Percentiles rank a stretch among this genome's conserved stretches.
phyloP scores from a whole-genome alignment of 2,888 invertebrate genomes.

The Acheta domesticus region DNA sequence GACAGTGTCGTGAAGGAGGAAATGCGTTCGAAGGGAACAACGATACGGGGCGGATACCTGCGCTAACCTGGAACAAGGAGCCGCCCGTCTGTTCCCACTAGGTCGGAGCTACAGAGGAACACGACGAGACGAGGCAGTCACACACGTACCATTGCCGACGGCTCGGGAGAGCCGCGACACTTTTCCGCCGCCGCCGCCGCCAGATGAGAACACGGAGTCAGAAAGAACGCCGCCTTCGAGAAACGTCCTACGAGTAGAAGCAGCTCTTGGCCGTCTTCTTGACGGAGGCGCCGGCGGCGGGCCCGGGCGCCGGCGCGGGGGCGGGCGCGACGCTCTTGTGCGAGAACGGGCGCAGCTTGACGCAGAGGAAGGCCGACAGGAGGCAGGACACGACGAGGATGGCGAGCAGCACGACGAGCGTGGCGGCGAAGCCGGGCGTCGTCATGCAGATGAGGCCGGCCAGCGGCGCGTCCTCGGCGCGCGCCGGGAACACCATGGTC shows the following conservation, averaged over 20 bases:
- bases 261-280: slow-evolving; percentile 48
- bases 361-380: slow-evolving; percentile 79
- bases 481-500: slow-evolving; percentile 69
- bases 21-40: too few species aligned
- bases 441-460: slow-evolving; percentile 83
- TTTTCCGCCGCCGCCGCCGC: too few species aligned
- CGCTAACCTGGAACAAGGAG: too few species aligned
- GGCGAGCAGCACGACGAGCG: slow-evolving; percentile 75
- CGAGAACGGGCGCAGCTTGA: slow-evolving; percentile 56
- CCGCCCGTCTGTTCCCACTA: too few species aligned
- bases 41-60: too few species aligned
- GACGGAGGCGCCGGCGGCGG: slow-evolving; percentile 22
- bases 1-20: too few species aligned
- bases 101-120: too few species aligned
- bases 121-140: too few species aligned
- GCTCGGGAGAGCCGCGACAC: too few species aligned
- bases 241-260: slow-evolving; percentile 61
- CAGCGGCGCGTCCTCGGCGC: slow-evolving; percentile 50
- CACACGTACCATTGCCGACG: too few species aligned
- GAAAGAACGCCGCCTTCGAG: neutral
- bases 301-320: neutral
- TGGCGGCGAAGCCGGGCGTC: slow-evolving; percentile 87
- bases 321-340: slow-evolving; percentile 23
- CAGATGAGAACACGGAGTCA: too few species aligned
- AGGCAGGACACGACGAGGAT: slow-evolving; percentile 81